Conservation (phyloP, 2,797 vertebrate genomes). For the Petrocephalus schoutedeni region DNA sequence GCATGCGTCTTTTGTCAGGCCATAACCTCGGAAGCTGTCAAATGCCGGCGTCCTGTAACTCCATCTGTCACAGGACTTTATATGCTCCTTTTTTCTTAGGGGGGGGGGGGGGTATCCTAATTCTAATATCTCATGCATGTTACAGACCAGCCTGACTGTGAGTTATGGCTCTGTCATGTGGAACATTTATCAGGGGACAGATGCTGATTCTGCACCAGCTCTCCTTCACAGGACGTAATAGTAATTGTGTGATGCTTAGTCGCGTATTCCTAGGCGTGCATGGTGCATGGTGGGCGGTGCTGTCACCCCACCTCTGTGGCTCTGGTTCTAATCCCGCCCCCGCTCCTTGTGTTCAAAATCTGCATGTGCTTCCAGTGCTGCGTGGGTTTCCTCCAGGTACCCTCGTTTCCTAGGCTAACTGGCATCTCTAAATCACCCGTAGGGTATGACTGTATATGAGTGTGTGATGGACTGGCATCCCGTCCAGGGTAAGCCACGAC, state of each 20-base stretch:
- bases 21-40: conserved; percentile 48
- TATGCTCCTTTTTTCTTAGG: conserved; percentile 14
- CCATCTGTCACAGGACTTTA: conserved; percentile 43
- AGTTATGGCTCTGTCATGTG: conserved; percentile 16
- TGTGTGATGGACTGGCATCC: background rate
- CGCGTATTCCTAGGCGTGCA: background rate
- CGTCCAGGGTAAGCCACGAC: background rate
- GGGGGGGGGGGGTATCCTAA: conserved; percentile 1
- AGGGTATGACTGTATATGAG: background rate
- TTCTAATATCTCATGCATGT: conserved; percentile 18
- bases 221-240: background rate
- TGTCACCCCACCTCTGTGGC: background rate
- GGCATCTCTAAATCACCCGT: background rate
- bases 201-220: background rate
- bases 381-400: background rate
- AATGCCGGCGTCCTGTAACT: conserved; percentile 31
- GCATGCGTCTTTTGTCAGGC: conserved; percentile 31
- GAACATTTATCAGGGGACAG: background rate
- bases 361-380: background rate
- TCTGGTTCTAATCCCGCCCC: background rate
- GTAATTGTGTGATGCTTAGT: background rate
- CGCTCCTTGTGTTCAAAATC: background rate
- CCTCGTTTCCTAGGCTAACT: background rate
- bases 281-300: background rate
- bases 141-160: background rate